Percentiles rank a stretch among this genome's conserved stretches.
phyloP scores from a whole-genome alignment of 2,888 invertebrate genomes.

The Trachelus tabidus region DNA sequence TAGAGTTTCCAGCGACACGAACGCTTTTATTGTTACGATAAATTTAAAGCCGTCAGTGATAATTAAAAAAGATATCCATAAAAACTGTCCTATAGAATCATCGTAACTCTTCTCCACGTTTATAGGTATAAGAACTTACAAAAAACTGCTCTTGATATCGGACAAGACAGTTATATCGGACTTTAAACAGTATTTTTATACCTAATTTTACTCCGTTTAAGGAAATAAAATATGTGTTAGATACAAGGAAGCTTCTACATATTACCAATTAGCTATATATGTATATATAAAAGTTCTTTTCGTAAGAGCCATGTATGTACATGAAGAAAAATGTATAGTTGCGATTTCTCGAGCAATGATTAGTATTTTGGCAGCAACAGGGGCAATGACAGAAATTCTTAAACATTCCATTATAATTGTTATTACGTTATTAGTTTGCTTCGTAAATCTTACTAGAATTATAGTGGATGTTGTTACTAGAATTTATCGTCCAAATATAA shows the following conservation, averaged over 20 bases:
- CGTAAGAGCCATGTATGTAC: background rate
- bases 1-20: background rate
- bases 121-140: background rate
- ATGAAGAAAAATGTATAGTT: background rate
- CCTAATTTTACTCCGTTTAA: background rate
- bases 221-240: background rate
- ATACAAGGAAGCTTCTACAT: background rate
- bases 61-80: background rate
- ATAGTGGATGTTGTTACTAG: background rate
- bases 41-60: background rate
- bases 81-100: background rate
- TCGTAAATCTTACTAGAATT: background rate
- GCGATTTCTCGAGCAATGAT: background rate
- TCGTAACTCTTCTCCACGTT: background rate
- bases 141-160: background rate
- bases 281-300: background rate
- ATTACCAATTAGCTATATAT: background rate
- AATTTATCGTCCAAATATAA: background rate
- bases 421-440: background rate
- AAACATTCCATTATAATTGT: background rate
- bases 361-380: background rate
- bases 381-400: background rate
- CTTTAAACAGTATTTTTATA: background rate
- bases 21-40: background rate
- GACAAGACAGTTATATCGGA: too few relatives aligned